A percentile compares a stretch with the other conserved stretches of the same genome.
Evolutionary conservation across 1,140 invertebrate species (phyloP).

Genomic region (Nautilus pompilius): DNA sequence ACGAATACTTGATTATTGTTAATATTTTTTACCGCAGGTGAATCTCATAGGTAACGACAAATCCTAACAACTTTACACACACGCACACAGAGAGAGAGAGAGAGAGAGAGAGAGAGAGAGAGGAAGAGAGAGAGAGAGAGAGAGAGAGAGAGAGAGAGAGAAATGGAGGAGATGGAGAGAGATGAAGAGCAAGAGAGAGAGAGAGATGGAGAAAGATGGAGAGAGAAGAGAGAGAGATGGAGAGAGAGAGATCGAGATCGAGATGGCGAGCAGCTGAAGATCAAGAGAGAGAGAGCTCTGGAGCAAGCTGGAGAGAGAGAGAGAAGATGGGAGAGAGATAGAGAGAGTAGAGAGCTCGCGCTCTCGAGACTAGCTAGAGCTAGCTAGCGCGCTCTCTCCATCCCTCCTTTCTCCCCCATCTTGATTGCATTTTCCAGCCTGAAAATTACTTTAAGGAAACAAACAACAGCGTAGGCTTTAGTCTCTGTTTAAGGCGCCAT

Average conservation of each 20-base stretch:
- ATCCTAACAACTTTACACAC: too few species aligned
- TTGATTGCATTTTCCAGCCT: too few species aligned
- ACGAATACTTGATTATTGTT: too few species aligned
- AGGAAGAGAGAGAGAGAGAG: not conserved
- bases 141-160: not conserved
- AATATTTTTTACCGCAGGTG: too few species aligned
- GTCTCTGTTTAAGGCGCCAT: too few species aligned
- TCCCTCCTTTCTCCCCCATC: too few species aligned
- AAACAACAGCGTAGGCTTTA: too few species aligned
- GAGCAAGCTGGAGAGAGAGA: not conserved
- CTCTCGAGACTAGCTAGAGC: too few species aligned
- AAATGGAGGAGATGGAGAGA: not conserved
- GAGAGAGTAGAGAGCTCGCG: too few species aligned
- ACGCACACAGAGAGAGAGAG: not conserved
- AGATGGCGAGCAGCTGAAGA: not conserved
- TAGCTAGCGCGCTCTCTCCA: too few species aligned
- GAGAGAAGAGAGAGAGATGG: not conserved
- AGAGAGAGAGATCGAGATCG: not conserved
- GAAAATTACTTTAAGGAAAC: too few species aligned
- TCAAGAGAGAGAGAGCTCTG: not conserved
- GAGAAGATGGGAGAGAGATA: not conserved
- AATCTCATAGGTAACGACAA: too few species aligned
- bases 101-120: not conserved
- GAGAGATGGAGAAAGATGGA: not conserved
- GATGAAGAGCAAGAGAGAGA: not conserved